These are phyloP conservation scores for Pharmacophagus antenor DNA, from an alignment of 2,888 invertebrate genomes.

Conservation along the genomic window DNA sequence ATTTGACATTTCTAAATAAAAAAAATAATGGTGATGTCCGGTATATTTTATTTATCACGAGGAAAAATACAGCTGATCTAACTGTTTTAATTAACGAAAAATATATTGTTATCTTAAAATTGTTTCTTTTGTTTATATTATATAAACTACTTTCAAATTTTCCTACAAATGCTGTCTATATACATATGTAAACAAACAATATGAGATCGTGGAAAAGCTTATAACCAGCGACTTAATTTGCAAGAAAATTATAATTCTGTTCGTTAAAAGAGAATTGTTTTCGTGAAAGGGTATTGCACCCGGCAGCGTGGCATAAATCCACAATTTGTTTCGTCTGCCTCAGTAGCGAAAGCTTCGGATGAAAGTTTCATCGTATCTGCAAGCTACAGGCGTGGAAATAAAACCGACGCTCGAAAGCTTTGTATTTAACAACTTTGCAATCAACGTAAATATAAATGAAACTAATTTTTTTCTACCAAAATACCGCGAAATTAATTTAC, in stretches of 20 bases:
- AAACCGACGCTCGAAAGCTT: slow-evolving; percentile 42
- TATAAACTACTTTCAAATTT: too few relatives aligned
- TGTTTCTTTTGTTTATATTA: too few relatives aligned
- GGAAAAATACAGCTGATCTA: too few relatives aligned
- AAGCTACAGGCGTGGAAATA: slow-evolving; percentile 76
- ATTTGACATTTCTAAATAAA: too few relatives aligned
- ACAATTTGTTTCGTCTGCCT: slow-evolving; percentile 60
- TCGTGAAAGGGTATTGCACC: slow-evolving; percentile 17
- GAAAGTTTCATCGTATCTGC: slow-evolving; percentile 76
- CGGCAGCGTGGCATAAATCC: slow-evolving; percentile 24
- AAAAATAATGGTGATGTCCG: too few relatives aligned
- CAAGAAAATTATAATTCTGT: slow-evolving; percentile 15
- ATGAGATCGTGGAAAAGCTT: not conserved
- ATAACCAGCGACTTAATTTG: not conserved
- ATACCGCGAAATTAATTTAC: not conserved
- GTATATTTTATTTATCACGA: too few relatives aligned
- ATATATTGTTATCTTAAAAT: too few relatives aligned
- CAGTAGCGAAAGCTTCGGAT: slow-evolving; percentile 68
- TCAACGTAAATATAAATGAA: slow-evolving; percentile 23
- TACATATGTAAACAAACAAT: not conserved
- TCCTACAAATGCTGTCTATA: not conserved
- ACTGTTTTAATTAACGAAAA: too few relatives aligned
- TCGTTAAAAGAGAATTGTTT: slow-evolving; percentile 23
- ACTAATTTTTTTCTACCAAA: slow-evolving; percentile 3
- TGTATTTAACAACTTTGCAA: slow-evolving; percentile 28